phyloP scores from a whole-genome alignment of 92 coral and sea anemone genomes.

The Chrysogorgia sp. region DNA sequence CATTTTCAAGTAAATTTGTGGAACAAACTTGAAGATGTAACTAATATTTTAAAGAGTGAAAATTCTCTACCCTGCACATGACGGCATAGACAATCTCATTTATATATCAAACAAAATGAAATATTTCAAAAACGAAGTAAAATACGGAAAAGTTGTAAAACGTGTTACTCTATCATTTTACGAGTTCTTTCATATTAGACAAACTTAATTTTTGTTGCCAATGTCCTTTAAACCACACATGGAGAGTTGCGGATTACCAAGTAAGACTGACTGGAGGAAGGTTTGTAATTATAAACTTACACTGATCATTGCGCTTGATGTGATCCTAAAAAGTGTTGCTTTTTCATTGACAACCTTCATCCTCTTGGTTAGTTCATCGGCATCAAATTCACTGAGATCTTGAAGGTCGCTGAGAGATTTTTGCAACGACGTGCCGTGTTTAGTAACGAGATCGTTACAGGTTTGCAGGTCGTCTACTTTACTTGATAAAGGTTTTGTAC shows the following conservation, averaged over 20 bases:
- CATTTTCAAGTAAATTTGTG: no score
- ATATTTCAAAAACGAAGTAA: no score
- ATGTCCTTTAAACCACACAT: neutral
- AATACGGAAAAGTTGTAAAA: no score
- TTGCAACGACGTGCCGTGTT: slow-evolving; percentile 96
- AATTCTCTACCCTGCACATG: no score
- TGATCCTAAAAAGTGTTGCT: slow-evolving; percentile 94
- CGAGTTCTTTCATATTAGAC: no score
- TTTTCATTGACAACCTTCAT: slow-evolving; percentile 93
- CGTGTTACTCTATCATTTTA: no score
- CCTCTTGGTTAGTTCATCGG: slow-evolving; percentile 62
- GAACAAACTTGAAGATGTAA: no score
- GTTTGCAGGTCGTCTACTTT: slow-evolving; percentile 94
- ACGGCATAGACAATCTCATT: no score
- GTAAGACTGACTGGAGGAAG: neutral
- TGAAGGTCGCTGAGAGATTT: slow-evolving; percentile 91
- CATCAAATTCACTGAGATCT: slow-evolving; percentile 63
- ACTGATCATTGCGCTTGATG: slow-evolving; percentile 99
- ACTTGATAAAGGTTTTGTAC: slow-evolving; percentile 80
- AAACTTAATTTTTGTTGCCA: no score
- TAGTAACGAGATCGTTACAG: slow-evolving; percentile 95
- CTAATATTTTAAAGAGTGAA: no score
- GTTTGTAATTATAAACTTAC: slow-evolving; percentile 59
- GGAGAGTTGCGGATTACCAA: neutral
- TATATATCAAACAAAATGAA: no score